phyloP scores from a whole-genome alignment of 2,797 vertebrate genomes.

The Ciconia nigra region DNA sequence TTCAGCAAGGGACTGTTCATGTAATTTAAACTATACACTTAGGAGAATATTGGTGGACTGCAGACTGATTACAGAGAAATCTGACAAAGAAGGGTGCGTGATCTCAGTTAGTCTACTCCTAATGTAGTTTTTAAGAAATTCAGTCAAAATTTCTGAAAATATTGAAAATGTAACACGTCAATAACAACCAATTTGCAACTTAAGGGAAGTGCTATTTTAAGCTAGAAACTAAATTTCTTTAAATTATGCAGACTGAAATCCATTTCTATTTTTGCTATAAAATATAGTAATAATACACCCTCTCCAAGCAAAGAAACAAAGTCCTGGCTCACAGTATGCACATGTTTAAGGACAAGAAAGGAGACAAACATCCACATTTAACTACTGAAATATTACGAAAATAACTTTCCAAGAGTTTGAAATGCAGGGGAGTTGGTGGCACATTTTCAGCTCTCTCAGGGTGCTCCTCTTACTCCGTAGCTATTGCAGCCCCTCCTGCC shows the following conservation, averaged over 20 bases:
- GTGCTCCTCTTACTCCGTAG: neutral
- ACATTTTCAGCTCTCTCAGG: too few relatives aligned
- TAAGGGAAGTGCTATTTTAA: neutral
- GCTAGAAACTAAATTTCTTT: neutral
- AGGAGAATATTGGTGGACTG: neutral
- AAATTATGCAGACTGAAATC: neutral
- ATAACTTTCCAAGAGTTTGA: neutral
- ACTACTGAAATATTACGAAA: neutral
- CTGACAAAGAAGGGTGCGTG: neutral
- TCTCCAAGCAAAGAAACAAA: neutral
- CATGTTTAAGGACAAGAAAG: neutral
- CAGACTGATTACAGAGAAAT: neutral
- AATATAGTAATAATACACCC: fast-evolving
- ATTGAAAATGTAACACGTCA: neutral
- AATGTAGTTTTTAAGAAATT: neutral
- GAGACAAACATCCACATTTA: neutral
- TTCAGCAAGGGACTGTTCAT: neutral
- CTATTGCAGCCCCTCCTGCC: neutral
- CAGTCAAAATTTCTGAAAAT: neutral
- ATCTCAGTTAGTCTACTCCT: neutral
- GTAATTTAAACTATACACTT: neutral
- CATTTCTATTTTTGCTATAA: neutral
- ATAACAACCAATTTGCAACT: neutral
- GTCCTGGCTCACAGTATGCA: neutral
- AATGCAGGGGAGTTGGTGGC: neutral